Evolutionary conservation across 2,797 vertebrate species (phyloP).

Genomic region (Cuniculus paca): DNA sequence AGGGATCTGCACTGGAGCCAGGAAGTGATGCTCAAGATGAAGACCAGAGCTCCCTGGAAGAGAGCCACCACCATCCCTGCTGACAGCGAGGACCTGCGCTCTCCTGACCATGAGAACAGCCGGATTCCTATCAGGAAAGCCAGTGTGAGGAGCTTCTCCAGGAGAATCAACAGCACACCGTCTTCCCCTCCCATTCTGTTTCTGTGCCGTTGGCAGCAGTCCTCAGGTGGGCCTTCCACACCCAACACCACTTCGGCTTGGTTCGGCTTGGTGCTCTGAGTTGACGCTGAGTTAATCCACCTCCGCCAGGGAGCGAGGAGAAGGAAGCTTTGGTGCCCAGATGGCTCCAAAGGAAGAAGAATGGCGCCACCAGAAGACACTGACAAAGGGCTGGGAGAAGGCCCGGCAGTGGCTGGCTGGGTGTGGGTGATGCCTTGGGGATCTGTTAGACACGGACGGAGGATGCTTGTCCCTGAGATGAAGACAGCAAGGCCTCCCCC

Average conservation of each 20-base stretch:
- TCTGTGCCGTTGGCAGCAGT: background rate
- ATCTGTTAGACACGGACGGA: accelerated
- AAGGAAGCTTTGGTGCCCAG: accelerated
- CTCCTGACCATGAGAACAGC: background rate
- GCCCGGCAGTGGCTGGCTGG: background rate
- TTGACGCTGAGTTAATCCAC: background rate
- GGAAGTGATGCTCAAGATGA: background rate
- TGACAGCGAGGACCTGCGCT: background rate
- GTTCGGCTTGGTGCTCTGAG: background rate
- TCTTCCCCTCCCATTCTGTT: background rate
- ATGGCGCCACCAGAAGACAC: background rate
- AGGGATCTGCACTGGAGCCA: background rate
- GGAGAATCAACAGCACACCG: background rate
- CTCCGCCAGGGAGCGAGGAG: no score
- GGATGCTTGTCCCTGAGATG: background rate
- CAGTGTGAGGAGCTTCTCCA: background rate
- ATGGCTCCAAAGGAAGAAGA: no score
- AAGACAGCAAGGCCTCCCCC: background rate
- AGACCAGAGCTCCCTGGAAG: background rate
- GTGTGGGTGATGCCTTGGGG: no score
- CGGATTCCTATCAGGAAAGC: background rate
- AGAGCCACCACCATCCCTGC: background rate
- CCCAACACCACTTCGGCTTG: background rate
- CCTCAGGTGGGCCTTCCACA: background rate
- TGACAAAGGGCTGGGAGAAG: background rate